These are phyloP conservation scores for Phalacrocorax pelagicus DNA, from an alignment of 2,113 vertebrate genomes.

Conservation along the genomic window DNA sequence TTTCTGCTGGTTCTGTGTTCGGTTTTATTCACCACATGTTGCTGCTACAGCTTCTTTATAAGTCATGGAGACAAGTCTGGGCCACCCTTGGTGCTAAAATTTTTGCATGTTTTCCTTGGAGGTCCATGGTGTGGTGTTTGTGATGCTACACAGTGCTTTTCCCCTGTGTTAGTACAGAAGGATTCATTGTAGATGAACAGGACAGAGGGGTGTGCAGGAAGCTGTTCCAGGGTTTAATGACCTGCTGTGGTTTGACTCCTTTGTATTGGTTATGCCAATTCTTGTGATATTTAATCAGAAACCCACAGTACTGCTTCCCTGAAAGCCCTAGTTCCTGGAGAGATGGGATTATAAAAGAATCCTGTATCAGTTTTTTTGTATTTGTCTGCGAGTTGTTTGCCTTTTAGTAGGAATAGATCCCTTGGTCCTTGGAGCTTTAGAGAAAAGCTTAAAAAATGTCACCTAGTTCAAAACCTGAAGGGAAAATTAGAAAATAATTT, in stretches of 20 bases:
- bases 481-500: background rate
- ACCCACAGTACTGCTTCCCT: background rate
- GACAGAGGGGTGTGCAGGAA: background rate
- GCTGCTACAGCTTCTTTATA: background rate
- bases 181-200: background rate
- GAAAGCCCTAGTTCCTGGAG: background rate
- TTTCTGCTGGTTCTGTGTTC: background rate
- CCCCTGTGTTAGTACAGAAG: accelerated
- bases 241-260: background rate
- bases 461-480: background rate
- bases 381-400: background rate
- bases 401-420: background rate
- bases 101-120: background rate
- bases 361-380: background rate
- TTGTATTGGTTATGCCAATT: background rate
- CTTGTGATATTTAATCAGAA: background rate
- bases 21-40: background rate
- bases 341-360: background rate
- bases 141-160: background rate
- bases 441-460: background rate
- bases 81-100: background rate
- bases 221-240: background rate
- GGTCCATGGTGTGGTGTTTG: background rate
- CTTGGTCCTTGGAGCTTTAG: background rate
- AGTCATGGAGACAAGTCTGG: background rate